phyloP scores from a whole-genome alignment of 2,113 vertebrate genomes.

The Apodemus speciosus region DNA sequence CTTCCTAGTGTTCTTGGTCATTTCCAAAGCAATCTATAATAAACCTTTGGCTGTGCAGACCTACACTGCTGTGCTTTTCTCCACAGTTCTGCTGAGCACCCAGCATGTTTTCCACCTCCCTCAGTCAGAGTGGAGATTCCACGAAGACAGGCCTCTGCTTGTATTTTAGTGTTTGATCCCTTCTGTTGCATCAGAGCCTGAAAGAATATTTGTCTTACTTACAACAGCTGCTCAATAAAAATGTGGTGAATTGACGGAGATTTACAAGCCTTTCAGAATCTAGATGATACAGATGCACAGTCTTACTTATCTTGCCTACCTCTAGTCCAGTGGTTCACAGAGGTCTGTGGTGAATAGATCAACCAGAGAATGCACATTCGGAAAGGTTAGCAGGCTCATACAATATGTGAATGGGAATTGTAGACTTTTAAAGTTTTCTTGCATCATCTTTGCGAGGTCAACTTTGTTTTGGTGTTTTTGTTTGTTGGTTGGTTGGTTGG shows the following conservation, averaged over 20 bases:
- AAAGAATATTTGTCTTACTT: not conserved
- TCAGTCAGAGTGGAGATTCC: not conserved
- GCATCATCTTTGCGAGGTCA: not conserved
- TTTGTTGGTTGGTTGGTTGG: no score
- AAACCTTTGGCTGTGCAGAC: not conserved
- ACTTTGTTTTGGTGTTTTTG: not conserved
- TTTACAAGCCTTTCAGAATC: not conserved
- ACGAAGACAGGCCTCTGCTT: not conserved
- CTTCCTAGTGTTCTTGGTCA: not conserved
- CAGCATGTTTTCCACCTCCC: not conserved
- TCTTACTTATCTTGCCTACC: not conserved
- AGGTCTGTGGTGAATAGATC: not conserved
- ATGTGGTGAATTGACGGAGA: not conserved
- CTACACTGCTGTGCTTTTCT: not conserved
- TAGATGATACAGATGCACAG: not conserved
- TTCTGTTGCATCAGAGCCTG: rapidly evolving
- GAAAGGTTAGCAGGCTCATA: not conserved
- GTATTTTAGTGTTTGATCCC: not conserved
- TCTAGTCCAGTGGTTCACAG: not conserved
- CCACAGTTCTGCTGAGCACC: not conserved
- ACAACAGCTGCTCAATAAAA: not conserved
- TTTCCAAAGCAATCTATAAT: not conserved
- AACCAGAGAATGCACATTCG: not conserved
- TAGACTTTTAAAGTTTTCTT: not conserved
- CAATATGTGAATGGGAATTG: not conserved